Percentiles rank a stretch among this genome's conserved stretches.
These are phyloP conservation scores for Rhaphigaster nebulosa DNA, from an alignment of 2,888 invertebrate genomes.

Conservation along the genomic window DNA sequence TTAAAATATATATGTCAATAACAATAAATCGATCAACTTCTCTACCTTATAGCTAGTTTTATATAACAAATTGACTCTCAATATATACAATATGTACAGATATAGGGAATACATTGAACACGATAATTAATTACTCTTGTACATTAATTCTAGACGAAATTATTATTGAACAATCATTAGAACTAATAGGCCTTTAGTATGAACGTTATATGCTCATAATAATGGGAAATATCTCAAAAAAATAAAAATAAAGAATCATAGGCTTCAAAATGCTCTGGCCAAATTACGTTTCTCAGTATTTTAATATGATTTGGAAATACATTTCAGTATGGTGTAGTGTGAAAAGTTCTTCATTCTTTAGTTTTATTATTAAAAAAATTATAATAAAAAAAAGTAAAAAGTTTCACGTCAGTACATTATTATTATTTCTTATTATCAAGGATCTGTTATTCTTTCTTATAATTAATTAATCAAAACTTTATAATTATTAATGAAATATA, in stretches of 20 bases:
- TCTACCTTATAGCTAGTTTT: slow-evolving; percentile 57
- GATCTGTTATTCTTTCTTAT: no score
- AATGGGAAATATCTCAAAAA: not conserved
- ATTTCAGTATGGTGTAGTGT: not conserved
- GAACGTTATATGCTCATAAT: slow-evolving; percentile 45
- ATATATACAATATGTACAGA: slow-evolving; percentile 64
- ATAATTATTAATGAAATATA: no score
- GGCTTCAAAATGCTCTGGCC: slow-evolving; percentile 29
- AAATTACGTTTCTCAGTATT: not conserved
- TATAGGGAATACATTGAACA: slow-evolving; percentile 59
- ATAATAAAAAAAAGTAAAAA: not conserved
- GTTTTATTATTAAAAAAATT: no score
- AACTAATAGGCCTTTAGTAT: slow-evolving; percentile 61
- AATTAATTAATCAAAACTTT: no score
- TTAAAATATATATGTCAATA: slow-evolving; percentile 61
- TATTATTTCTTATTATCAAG: no score
- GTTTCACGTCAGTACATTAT: no score
- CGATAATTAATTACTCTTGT: slow-evolving; percentile 57
- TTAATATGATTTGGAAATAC: not conserved
- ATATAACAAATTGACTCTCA: slow-evolving; percentile 63
- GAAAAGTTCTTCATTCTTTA: not conserved
- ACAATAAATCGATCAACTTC: slow-evolving; percentile 61
- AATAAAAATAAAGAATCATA: not conserved
- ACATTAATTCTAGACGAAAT: slow-evolving; percentile 50
- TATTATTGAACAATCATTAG: slow-evolving; percentile 52